A percentile compares a stretch with the other conserved stretches of the same genome.
phyloP scores from a whole-genome alignment of 2,888 invertebrate genomes.

The Odontothrips loti region DNA sequence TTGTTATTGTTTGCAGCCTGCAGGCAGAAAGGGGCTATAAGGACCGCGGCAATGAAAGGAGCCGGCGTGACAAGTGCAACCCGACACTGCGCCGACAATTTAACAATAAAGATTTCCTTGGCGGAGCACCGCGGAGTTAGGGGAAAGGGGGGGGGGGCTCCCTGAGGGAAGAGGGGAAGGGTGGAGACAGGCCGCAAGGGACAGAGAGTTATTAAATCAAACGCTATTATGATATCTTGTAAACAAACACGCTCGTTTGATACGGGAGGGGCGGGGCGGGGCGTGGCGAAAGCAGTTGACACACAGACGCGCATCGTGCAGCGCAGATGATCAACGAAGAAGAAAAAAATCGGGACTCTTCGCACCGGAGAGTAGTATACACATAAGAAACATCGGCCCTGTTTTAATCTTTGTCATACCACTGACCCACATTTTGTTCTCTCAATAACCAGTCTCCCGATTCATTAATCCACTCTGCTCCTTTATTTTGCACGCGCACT shows the following conservation, averaged over 20 bases:
- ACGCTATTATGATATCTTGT: conserved; percentile 25
- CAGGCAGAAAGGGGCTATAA: too few relatives aligned
- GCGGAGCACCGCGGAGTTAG: neutral
- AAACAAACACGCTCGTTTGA: conserved; percentile 5
- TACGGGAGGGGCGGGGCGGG: neutral
- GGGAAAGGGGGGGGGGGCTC: neutral
- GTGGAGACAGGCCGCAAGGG: neutral
- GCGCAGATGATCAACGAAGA: too few relatives aligned
- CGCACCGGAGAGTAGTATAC: too few relatives aligned
- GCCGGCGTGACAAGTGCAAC: conserved; percentile 5
- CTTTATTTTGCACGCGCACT: too few relatives aligned
- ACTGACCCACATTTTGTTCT: too few relatives aligned
- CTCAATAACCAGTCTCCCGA: too few relatives aligned
- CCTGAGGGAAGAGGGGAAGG: neutral
- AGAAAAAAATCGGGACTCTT: too few relatives aligned
- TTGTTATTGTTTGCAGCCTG: too few relatives aligned
- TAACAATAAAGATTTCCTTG: conserved; percentile 18
- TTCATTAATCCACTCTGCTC: too few relatives aligned
- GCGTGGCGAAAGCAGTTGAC: neutral
- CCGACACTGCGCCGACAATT: conserved; percentile 15
- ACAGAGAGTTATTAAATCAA: conserved; percentile 15
- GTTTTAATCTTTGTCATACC: too few relatives aligned
- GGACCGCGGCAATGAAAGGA: neutral
- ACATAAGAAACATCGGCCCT: too few relatives aligned
- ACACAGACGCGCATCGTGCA: too few relatives aligned